A percentile compares a stretch with the other conserved stretches of the same genome.
Evolutionary conservation across 2,113 vertebrate genomes (phyloP).

Genomic region (Centropristis striata): DNA sequence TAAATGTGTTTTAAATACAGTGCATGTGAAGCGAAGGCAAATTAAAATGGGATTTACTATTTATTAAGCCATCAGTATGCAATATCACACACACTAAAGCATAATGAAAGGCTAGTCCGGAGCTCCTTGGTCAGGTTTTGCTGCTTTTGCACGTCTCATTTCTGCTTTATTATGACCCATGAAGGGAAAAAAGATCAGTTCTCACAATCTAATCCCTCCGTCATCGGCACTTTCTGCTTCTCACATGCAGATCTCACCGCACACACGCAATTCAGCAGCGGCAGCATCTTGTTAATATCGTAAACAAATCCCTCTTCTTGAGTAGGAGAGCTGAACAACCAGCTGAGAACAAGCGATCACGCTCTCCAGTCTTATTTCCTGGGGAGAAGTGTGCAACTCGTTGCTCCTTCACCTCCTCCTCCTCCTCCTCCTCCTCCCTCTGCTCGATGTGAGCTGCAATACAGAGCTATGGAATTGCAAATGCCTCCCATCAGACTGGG

Average conservation of each 20-base stretch:
- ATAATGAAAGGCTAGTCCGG: constrained; percentile 2
- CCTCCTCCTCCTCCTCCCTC: not conserved
- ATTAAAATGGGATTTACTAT: not conserved
- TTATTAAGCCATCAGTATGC: constrained; percentile 25
- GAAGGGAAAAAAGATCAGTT: not conserved
- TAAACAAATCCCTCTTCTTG: constrained; percentile 51
- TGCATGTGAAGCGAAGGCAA: not conserved
- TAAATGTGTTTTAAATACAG: not conserved
- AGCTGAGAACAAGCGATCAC: constrained; percentile 37
- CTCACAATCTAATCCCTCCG: constrained; percentile 35
- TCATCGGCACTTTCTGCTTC: constrained; percentile 36
- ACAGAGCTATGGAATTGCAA: constrained; percentile 63
- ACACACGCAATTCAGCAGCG: constrained; percentile 6
- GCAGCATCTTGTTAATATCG: constrained; percentile 47
- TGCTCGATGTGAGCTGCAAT: constrained; percentile 29
- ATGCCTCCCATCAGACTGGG: constrained; percentile 57
- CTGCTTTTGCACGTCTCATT: constrained; percentile 17
- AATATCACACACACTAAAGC: not conserved
- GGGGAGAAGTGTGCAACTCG: constrained; percentile 8
- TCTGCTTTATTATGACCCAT: not conserved
- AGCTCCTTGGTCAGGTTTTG: not conserved
- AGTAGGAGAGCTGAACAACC: constrained; percentile 41
- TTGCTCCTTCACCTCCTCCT: constrained; percentile 29
- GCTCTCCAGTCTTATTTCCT: constrained; percentile 55
- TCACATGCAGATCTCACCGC: constrained; percentile 6